phyloP scores from a whole-genome alignment of 2,113 vertebrate species.

The Megatriorchis doriae region DNA sequence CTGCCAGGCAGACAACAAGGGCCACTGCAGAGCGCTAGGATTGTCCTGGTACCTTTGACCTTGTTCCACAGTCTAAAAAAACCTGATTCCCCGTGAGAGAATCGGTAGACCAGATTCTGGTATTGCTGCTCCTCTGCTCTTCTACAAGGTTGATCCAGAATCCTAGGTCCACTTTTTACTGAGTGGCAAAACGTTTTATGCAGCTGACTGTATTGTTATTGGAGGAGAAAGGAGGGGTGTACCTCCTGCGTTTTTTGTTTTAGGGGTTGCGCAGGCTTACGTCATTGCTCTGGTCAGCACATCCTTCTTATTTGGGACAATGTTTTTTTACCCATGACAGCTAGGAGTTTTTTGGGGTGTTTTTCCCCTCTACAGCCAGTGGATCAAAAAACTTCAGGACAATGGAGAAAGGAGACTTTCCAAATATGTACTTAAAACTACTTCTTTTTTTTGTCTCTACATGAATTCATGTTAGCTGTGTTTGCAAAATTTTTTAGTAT shows the following conservation, averaged over 20 bases:
- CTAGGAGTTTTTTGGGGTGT: not conserved
- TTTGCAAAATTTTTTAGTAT: not conserved
- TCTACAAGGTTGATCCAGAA: not conserved
- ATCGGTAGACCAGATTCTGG: not conserved
- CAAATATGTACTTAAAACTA: not conserved
- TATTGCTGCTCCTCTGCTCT: not conserved
- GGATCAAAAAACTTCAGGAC: not conserved
- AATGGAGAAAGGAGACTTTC: not conserved
- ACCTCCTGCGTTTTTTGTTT: not conserved
- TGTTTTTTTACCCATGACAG: not conserved
- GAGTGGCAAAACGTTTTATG: not conserved
- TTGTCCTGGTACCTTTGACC: not conserved
- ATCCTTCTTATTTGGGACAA: not conserved
- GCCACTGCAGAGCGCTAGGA: not conserved
- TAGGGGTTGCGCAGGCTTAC: not conserved
- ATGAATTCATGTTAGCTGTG: not conserved
- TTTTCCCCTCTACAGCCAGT: not conserved
- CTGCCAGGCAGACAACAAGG: not conserved
- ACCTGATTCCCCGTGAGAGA: fast-evolving
- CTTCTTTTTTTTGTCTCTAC: not conserved
- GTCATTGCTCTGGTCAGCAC: not conserved
- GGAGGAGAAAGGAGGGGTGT: not conserved
- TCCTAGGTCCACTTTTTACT: not conserved
- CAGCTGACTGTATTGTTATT: not conserved
- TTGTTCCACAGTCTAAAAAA: not conserved